Evolutionary conservation across 1,140 invertebrate species (phyloP).

Genomic region (Diachasmimorpha longicaudata): DNA sequence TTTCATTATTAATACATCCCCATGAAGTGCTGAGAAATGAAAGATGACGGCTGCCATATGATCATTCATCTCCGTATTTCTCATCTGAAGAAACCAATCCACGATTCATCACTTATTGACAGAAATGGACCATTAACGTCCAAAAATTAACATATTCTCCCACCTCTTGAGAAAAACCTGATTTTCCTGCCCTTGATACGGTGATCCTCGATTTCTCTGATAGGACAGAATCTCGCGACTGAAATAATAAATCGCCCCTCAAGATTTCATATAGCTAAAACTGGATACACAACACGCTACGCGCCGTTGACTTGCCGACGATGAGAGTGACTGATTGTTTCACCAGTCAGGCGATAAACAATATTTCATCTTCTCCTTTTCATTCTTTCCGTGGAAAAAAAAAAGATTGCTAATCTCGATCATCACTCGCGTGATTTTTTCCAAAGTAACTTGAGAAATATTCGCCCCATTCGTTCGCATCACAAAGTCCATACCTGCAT

Average conservation of each 20-base stretch:
- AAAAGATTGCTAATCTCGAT: background rate
- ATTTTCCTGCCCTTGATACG: background rate
- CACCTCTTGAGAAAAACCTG: background rate
- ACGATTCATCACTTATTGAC: background rate
- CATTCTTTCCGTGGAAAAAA: background rate
- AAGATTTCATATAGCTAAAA: background rate
- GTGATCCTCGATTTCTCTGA: background rate
- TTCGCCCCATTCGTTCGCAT: background rate
- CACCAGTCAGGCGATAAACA: background rate
- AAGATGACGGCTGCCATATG: too few relatives aligned
- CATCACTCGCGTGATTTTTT: background rate
- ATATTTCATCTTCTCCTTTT: background rate
- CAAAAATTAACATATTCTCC: background rate
- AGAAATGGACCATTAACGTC: background rate
- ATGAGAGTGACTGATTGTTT: conserved; percentile 3
- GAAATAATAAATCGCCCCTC: background rate
- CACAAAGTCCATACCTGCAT: background rate
- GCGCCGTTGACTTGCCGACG: background rate
- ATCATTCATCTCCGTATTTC: background rate
- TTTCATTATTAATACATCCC: too few relatives aligned
- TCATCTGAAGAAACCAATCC: background rate
- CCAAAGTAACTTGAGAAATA: background rate
- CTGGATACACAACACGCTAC: background rate
- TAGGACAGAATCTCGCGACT: background rate
- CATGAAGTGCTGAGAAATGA: too few relatives aligned